phyloP scores from a whole-genome alignment of 2,113 vertebrate species.

The Colossoma macropomum region DNA sequence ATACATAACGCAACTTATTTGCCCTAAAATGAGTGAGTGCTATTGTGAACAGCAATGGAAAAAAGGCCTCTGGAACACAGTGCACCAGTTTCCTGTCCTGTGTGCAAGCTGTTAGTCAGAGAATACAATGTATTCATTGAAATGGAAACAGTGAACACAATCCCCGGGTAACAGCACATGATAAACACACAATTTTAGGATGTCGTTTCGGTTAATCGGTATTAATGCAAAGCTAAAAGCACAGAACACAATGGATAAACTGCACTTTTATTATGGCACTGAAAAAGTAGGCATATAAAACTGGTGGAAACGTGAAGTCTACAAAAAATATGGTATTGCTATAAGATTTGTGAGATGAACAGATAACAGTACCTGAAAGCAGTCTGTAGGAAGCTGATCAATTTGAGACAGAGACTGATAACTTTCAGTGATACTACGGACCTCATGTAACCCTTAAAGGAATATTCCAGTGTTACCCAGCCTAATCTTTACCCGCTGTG shows the following conservation, averaged over 20 bases:
- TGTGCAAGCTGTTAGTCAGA: not conserved
- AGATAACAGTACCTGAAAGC: not conserved
- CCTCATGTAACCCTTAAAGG: not conserved
- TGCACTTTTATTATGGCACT: slow-evolving; percentile 32
- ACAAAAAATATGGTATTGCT: not conserved
- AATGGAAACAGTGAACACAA: not conserved
- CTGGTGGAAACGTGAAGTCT: not conserved
- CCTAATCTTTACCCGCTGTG: not conserved
- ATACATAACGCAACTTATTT: not conserved
- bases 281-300: slow-evolving; percentile 32
- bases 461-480: not conserved
- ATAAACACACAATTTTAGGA: not conserved
- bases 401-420: too few relatives aligned
- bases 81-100: not conserved
- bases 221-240: not conserved
- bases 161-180: not conserved
- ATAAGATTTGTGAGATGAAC: not conserved
- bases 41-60: not conserved
- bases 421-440: not conserved
- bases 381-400: not conserved
- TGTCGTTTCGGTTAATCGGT: not conserved
- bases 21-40: not conserved
- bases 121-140: not conserved
- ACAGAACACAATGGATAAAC: not conserved
- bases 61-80: not conserved